Base-by-base conservation (phyloP, 2,888 invertebrate genomes). In the Phyllotreta striolata region DNA sequence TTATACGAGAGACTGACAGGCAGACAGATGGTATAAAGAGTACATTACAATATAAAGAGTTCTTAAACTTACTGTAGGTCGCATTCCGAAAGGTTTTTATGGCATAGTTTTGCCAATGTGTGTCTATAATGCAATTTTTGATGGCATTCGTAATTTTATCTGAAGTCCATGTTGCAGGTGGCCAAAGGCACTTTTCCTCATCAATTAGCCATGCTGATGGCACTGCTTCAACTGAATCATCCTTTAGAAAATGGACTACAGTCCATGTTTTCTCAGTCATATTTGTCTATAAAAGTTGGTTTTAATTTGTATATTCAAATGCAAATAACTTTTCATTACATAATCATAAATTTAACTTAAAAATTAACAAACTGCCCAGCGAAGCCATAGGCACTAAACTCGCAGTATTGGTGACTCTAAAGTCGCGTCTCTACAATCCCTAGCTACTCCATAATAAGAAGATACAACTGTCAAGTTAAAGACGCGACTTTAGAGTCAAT, bases 141-240 rank as follows among this genome's bases (percentile, higher is more conserved):
- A 47, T 47, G n/a, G 34, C 9, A 47, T 47, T 8, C 35, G 34
- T 47, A 5, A 47, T 47, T 55, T 55, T 55, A 8, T 55, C 37
- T 55, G 24, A 24, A 4, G 24, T 47, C 46, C 57, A 57, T 37
- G 34, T 43, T 10, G 43, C 14, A 44, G 47, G 57, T 37, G 57
- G 57, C 57, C 57, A 57, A 41, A 47, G 57, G 40, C 57, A 57
- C 14, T 57, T 38, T 37, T 57, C 37, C 44, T 57, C 44, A 44
- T 12, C 57, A 34, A 47, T 55, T 14, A 55, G 43, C 57, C 57
- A 57, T 24, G 47, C 37, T 35, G 34, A 57, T 44, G 35, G 57
- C 47, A 46, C 57, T 44, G 57, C 46, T 57, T 57, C 57, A 57
- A 57, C 57, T 44, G 44, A 44, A 35, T 57, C 37, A 44, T 57